Evolutionary conservation across 2,797 vertebrate genomes (phyloP), one percentile per base, ranked within the genome.

Genomic region (Sebastes matsubarae): DNA sequence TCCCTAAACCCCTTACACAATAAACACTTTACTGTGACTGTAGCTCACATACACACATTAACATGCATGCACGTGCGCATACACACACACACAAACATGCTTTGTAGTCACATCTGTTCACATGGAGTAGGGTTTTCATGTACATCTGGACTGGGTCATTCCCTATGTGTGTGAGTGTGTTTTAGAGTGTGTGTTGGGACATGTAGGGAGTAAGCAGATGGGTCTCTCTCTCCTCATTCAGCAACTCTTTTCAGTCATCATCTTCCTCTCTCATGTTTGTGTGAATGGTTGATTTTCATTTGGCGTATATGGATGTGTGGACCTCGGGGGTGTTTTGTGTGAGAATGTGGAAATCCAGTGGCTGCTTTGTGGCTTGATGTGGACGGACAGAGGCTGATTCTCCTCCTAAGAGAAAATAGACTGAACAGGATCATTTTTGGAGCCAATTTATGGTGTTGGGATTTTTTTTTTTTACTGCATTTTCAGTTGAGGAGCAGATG

Each of bases 31-130:
- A 58, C 72, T 79, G 61, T 86, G 57, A 80, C 69, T 78, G 72
- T 22, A 69, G 66, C 79, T 87, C 29, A 68, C 68, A 66, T 30
- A 30, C 66, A 81, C 71, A 63, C 73, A 81, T 22, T 52, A 59
- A 60, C 34, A 69, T 67, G 34, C 60, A 74, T 32, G 30, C 63
- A 75, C n/a, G 12, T 55, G 29, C 66, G 9, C 36, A 30, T 30
- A 30, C 61, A 68, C 7, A 4, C 57, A 76, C 57, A 76, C 52
- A 59, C 54, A 46, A 36, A 58, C 54, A 58, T n/a, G 13, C 79
- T 87, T 73, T 78, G 55, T 60, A 50, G 79, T 27, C 81, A 88
- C 92, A 94, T 91, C 93, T 92, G 93, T 89, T 92, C 90, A 78
- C 78, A 87, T 76, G 20, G 59, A 81, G 72, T 50, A 34, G 73